phyloP scores from a whole-genome alignment of 2,113 vertebrate genomes.

The Phrynocephalus versicolor region DNA sequence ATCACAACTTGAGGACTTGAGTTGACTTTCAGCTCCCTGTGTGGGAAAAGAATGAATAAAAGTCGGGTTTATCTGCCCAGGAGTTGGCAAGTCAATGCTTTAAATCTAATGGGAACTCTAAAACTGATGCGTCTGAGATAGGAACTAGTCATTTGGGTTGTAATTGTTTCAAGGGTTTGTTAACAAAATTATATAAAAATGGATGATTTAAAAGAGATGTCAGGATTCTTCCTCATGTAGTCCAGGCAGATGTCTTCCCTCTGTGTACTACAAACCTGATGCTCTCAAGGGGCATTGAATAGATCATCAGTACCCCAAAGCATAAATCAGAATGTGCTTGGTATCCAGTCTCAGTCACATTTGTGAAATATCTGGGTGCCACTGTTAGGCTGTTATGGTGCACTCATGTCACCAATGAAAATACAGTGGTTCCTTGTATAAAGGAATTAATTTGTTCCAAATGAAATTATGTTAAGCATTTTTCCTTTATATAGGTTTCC shows the following conservation, averaged over 20 bases:
- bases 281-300: neutral
- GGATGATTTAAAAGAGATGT: neutral
- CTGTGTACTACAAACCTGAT: neutral
- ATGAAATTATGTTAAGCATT: no score
- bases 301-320: neutral
- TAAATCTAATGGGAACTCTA: neutral
- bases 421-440: no score
- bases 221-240: neutral
- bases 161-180: neutral
- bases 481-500: no score
- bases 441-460: no score
- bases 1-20: neutral
- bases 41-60: no score
- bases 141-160: neutral
- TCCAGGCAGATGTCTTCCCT: neutral
- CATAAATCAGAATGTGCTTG: neutral
- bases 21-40: neutral
- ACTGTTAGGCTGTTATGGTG: neutral
- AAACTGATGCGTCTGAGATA: neutral
- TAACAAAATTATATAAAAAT: neutral
- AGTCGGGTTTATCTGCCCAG: neutral
- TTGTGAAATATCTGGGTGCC: neutral
- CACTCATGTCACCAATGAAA: neutral
- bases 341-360: neutral
- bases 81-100: neutral